phyloP scores from a whole-genome alignment of 2,888 invertebrate species.

The Halocaridina rubra region DNA sequence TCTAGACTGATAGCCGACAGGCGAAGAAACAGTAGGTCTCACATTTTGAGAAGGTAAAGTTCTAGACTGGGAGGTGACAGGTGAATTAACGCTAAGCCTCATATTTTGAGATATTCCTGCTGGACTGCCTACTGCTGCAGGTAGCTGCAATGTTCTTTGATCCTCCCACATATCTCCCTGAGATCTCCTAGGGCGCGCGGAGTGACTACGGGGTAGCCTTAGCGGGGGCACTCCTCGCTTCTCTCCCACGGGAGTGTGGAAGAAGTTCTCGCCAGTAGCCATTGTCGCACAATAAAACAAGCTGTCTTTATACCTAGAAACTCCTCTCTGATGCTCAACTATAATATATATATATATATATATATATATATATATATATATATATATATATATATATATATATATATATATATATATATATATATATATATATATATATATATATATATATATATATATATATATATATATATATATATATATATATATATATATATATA shows the following conservation, averaged over 20 bases:
- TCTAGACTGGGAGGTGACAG: too few species aligned
- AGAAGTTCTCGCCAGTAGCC: conserved; percentile 32
- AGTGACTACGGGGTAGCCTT: conserved; percentile 32
- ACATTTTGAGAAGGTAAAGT: background rate
- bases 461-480: background rate
- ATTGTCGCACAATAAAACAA: background rate
- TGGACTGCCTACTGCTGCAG: background rate
- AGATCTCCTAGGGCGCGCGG: conserved; percentile 20
- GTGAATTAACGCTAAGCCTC: too few species aligned
- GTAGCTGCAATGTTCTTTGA: background rate
- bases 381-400: background rate
- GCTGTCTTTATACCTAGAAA: background rate
- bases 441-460: background rate
- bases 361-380: background rate
- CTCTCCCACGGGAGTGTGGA: conserved; percentile 38
- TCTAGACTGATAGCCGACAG: background rate
- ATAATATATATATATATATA: background rate
- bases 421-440: background rate
- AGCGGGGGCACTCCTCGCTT: conserved; percentile 47
- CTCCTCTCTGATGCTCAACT: background rate
- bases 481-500: conserved; percentile 1
- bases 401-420: background rate
- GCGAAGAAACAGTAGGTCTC: too few species aligned
- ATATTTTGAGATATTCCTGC: background rate
- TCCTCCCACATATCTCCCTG: background rate